Base-by-base conservation (phyloP, 2,888 invertebrate species). In the Nemapogon koenigi region DNA sequence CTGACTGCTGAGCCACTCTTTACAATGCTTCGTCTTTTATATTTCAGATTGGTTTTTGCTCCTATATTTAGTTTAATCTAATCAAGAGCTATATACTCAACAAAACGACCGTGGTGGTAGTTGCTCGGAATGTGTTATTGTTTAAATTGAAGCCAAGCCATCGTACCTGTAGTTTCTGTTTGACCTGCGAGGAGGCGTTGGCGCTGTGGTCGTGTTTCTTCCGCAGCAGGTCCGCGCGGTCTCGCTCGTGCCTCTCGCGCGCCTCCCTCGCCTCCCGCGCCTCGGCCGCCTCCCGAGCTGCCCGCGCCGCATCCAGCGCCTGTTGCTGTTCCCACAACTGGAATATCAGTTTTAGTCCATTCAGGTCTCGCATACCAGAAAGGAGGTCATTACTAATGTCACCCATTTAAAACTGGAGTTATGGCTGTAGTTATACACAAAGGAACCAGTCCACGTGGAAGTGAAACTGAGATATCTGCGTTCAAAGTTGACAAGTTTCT, bases 191-290 rank as follows among this genome's bases (percentile, higher is more conserved):
- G 47, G 96, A 97, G 47, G 97, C 97, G 57, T 95, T 90, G 40
- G 97, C 97, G 76, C 95, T 95, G 78, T 94, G 94, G 66, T 95
- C 94, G 61, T 91, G 90, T 67, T 94, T 94, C 69, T 95, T 94
- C 67, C 96, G 95, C 75, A 94, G 94, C 59, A 91, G 87, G 53
- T 95, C 82, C 48, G 90, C 89, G 57, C 94, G 93, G 49, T 91
- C 82, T 53, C 89, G 83, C 53, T 7, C 2, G 53, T 94, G 92
- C 44, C 92, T 83, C 66, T 94, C 91, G 53, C 87, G 82, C 42
- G 86, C 68, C 63, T 89, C 86, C 37, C 83, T 53, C 81, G 83
- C 59, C 84, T 84, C 72, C 2, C 94, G 62, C 84, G 90, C 60
- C 62, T 93, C 91, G 46, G 88, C 83, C 55, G 90, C 88, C 55